These are phyloP conservation scores for Phlogophora meticulosa DNA, from an alignment of 2,888 invertebrate species.

Conservation along the genomic window DNA sequence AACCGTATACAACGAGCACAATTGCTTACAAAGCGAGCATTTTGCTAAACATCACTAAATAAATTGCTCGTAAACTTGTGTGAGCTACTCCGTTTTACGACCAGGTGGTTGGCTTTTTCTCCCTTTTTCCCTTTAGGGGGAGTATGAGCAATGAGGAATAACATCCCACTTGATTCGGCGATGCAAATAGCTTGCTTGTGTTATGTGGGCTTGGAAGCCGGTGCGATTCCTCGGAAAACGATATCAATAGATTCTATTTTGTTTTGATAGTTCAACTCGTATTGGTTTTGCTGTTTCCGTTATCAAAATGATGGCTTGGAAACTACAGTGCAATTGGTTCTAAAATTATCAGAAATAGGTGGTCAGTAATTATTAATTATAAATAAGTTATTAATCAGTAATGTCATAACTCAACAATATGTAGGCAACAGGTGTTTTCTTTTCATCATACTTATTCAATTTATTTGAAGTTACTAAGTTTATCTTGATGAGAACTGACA, in stretches of 20 bases:
- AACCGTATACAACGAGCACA: slow-evolving; percentile 29
- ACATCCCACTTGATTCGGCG: slow-evolving; percentile 32
- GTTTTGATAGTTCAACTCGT: background rate
- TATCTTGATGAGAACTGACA: no score
- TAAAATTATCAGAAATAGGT: no score
- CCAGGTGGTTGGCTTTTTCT: slow-evolving; percentile 49
- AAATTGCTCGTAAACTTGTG: slow-evolving; percentile 53
- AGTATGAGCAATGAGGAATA: slow-evolving; percentile 39
- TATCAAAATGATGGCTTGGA: background rate
- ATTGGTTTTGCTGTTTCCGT: background rate
- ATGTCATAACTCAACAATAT: no score
- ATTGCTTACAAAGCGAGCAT: slow-evolving; percentile 57
- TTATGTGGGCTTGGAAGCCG: background rate
- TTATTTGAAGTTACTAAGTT: no score
- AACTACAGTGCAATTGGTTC: no score
- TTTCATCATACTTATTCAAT: no score
- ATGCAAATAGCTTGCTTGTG: slow-evolving; percentile 47
- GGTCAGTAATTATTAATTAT: no score
- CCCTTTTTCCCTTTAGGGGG: slow-evolving; percentile 26
- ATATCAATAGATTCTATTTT: background rate
- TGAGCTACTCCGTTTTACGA: slow-evolving; percentile 48
- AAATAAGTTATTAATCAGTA: no score
- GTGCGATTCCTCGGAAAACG: background rate
- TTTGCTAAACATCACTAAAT: slow-evolving; percentile 55
- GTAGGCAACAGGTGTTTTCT: no score